A percentile compares a stretch with the other conserved stretches of the same genome.
phyloP scores from a whole-genome alignment of 2,888 invertebrate genomes.

The Prionchulus punctatus region DNA sequence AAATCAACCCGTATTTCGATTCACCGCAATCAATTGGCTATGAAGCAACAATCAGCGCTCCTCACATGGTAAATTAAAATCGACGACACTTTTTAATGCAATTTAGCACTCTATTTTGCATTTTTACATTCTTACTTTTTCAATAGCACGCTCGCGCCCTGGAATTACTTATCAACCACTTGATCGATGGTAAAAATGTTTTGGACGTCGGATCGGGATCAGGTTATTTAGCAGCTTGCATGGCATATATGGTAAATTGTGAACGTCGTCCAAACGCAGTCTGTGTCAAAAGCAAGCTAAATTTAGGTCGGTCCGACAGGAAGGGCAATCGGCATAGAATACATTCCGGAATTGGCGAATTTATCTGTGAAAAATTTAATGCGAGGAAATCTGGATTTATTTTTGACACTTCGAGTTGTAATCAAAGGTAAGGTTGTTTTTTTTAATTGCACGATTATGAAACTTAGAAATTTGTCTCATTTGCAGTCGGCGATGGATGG shows the following conservation, averaged over 20 bases:
- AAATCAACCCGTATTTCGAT: slow-evolving; percentile 60
- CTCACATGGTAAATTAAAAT: slow-evolving; percentile 63
- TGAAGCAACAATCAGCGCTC: slow-evolving; percentile 85
- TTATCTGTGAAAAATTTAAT: slow-evolving; percentile 58
- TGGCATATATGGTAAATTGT: slow-evolving; percentile 62
- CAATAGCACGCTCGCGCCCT: slow-evolving; percentile 72
- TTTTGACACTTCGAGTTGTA: slow-evolving; percentile 50
- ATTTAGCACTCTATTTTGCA: no score
- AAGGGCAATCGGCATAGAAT: slow-evolving; percentile 67
- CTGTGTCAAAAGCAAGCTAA: no score
- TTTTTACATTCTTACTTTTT: no score
- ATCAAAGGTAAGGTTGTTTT: no score
- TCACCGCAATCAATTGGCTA: slow-evolving; percentile 76
- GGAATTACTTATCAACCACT: slow-evolving; percentile 60
- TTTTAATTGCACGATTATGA: no score
- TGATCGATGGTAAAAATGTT: slow-evolving; percentile 50
- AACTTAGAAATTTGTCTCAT: no score
- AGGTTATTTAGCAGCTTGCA: slow-evolving; percentile 78
- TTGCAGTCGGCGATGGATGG: slow-evolving; percentile 68
- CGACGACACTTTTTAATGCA: no score
- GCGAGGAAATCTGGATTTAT: slow-evolving; percentile 51
- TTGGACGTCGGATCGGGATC: slow-evolving; percentile 85
- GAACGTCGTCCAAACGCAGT: no score
- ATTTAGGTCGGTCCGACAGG: slow-evolving; percentile 49
- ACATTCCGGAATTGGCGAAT: slow-evolving; percentile 62